Evolutionary conservation across 1,140 invertebrate genomes (phyloP), one percentile per base, ranked within the genome.

Genomic region (Drosophila subpulchrella): DNA sequence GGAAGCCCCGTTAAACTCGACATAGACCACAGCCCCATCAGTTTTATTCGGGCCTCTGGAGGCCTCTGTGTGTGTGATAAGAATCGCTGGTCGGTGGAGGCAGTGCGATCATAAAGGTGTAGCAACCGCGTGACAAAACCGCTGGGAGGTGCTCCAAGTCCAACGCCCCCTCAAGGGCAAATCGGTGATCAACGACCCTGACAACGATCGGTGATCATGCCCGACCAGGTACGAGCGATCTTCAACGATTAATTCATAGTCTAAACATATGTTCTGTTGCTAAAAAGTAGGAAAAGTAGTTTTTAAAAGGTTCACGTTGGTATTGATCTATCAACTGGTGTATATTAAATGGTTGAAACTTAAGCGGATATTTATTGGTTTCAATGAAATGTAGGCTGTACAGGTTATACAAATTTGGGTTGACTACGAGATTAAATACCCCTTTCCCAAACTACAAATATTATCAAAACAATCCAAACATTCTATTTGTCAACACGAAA

Each of bases 141-240:
- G 36, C 39, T 73, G 44, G 11, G n/a, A 75, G 41, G 58, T 74
- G 68, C 50, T 34, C 24, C 34, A 65, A 48, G 73, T 67, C 54
- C 73, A 75, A 75, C 61, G 73, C 61, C 73, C 72, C 36, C 36
- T 59, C 73, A 67, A 75, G 73, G 72, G 47, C 65, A 65, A 56
- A 54, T 34, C 30, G 39, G 36, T 66, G 55, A 58, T 42, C 27
- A 59, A 66, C 38, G 38, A 71, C 51, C 42, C 63, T 48, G 53
- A 50, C 48, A 58, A 53, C 60, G 73, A 58, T 75, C 51, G 38
- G 20, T 73, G 67, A 73, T 61, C 72, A 75, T 75, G 73, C 38
- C 72, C 38, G 72, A 75, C 54, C 73, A 75, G 73, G 73, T 75
- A 75, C 36, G 60, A 38, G 32, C 32, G 32, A 34, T 34, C 32